Base-by-base conservation (phyloP, 2,888 invertebrate species). In the Gymnosoma rotundatum region DNA sequence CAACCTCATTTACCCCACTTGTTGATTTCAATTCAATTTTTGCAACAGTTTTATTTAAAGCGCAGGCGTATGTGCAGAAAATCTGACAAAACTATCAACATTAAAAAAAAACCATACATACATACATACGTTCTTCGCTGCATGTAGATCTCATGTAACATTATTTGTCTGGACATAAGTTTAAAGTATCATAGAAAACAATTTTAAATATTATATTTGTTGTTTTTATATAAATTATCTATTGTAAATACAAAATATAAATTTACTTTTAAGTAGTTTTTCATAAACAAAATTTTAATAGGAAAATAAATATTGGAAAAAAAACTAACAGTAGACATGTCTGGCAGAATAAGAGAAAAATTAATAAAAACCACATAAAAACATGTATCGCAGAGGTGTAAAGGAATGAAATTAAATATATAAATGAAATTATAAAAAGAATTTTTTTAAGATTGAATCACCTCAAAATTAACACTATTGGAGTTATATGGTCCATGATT, bases 11-110 rank as follows among this genome's bases (percentile, higher is more conserved):
- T 58, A 70, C 75, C 50, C 63, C 63, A 75, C 81, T 81, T 81
- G 63, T 70, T 70, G 63, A 61, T 63, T 81, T 56, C 18, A 32
- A 32, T 67, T 72, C 7, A 56, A 25, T 52, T 69, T 50, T 67
- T 60, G 21, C 25, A 60, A 6, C 16, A 32, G 25, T 58, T 63
- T 54, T n/a, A 42, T 69, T 69, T n/a, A 42, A 78, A 63, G 80
- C 83, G 83, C 83, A 80, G 83, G 83, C 83, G 83, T 83, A 67
- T 66, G 73, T 78, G 58, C 56, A 69, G 73, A 56, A 69, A 78
- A 52, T 42, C 58, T 60, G 58, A 54, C 61, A 58, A 73, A 50
- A 72, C 32, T 70, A 25, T 45, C 25, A 76, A 16, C 75, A 69
- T 78, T 48, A 73, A 66, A 45, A 36, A 75, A 52, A n/a, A n/a